Evolutionary conservation across 30 jellyfish, hydroid and myxozoan species (phyloP).

Genomic region (Hydractinia symbiolongicarpus): DNA sequence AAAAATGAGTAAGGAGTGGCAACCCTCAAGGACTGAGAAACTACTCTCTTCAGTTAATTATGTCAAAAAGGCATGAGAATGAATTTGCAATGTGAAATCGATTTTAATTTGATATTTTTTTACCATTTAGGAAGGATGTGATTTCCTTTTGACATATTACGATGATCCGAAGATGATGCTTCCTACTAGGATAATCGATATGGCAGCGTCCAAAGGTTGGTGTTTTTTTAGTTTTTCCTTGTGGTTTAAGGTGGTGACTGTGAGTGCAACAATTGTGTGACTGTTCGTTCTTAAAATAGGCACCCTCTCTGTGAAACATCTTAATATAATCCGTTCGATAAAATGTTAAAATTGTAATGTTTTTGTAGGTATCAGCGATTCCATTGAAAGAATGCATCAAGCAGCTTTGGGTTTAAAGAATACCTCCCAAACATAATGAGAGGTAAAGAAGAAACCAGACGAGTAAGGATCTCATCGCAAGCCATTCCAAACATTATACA

Average conservation of each 20-base stretch:
- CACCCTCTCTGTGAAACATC: neutral
- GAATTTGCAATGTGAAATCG: neutral
- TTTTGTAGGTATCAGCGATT: slow-evolving; percentile 23
- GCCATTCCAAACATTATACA: too few species aligned
- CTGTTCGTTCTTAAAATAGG: neutral
- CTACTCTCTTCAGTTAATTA: neutral
- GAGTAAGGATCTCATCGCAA: too few species aligned
- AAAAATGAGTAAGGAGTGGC: too few species aligned
- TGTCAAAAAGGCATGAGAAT: neutral
- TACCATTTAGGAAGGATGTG: slow-evolving; percentile 72
- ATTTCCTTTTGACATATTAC: slow-evolving; percentile 68
- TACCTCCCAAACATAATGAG: too few species aligned
- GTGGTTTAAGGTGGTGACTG: neutral
- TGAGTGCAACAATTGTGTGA: neutral
- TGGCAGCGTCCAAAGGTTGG: slow-evolving; percentile 47
- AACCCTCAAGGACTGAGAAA: neutral
- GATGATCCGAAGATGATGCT: slow-evolving; percentile 61
- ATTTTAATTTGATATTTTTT: neutral
- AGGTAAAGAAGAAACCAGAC: too few species aligned
- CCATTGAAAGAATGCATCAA: slow-evolving; percentile 16
- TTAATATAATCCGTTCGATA: neutral
- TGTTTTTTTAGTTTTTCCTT: neutral
- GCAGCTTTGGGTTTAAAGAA: slow-evolving; percentile 26
- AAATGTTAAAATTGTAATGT: neutral
- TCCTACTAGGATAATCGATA: slow-evolving; percentile 22